A percentile compares a stretch with the other conserved stretches of the same genome.
Conservation (phyloP, 2,113 vertebrate species). For the Sceloporus undulatus region DNA sequence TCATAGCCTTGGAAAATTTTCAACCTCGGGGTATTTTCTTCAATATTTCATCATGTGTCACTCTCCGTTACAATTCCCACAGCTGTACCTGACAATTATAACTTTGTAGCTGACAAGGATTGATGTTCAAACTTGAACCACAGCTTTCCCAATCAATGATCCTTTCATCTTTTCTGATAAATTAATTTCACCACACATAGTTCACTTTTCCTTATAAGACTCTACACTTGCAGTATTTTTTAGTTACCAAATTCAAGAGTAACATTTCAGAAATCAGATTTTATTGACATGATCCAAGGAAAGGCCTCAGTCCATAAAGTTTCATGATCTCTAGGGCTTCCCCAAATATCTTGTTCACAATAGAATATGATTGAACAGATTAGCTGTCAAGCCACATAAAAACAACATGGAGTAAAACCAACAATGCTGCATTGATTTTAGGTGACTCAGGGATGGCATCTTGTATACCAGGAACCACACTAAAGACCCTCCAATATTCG, state of each 20-base stretch:
- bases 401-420: neutral
- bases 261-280: neutral
- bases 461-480: neutral
- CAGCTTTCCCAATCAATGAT: neutral
- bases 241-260: neutral
- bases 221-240: neutral
- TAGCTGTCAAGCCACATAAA: neutral
- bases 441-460: neutral
- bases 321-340: neutral
- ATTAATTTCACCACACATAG: neutral
- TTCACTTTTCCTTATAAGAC: neutral
- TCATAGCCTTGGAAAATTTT: neutral
- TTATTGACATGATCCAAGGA: neutral
- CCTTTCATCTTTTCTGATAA: conserved; percentile 1
- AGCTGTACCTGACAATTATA: neutral
- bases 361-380: neutral
- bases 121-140: neutral
- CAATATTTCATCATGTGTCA: neutral
- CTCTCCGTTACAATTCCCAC: neutral
- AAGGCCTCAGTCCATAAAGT: neutral
- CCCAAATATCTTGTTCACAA: neutral
- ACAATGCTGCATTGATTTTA: neutral
- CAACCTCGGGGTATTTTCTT: neutral
- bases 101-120: neutral
- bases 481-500: neutral